Evolutionary conservation across 2,113 vertebrate genomes (phyloP).

Genomic region (Aptenodytes patagonicus): DNA sequence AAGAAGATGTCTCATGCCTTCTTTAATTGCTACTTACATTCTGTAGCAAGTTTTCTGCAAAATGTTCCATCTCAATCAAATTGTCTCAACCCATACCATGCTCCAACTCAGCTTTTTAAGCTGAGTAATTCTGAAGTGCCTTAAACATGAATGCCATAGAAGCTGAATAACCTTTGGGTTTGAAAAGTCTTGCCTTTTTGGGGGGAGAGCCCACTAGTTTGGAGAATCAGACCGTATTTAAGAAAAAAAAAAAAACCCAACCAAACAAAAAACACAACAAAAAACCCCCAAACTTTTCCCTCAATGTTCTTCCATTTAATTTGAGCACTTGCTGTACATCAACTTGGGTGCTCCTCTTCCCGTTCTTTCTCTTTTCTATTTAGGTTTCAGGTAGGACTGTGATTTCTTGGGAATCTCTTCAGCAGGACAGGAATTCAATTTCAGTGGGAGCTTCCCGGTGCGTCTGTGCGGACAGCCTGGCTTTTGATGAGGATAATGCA

Average conservation of each 20-base stretch:
- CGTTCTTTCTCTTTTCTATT: not conserved
- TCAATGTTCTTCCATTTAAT: not conserved
- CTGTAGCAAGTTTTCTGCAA: not conserved
- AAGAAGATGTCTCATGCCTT: not conserved
- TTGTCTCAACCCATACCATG: not conserved
- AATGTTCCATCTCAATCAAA: constrained; percentile 41
- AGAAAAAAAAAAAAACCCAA: not conserved
- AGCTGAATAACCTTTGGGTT: constrained; percentile 6
- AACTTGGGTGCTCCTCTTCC: not conserved
- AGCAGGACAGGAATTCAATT: not conserved
- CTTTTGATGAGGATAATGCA: not conserved
- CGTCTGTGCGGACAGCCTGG: too few relatives aligned
- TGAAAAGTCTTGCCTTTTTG: not conserved
- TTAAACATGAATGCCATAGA: not conserved
- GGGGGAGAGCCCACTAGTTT: not conserved
- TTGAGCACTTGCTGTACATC: not conserved
- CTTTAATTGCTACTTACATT: constrained; percentile 48
- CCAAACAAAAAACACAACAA: not conserved
- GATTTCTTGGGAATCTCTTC: not conserved
- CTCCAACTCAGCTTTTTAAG: not conserved
- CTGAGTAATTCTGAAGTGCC: constrained; percentile 7
- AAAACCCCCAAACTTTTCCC: not conserved
- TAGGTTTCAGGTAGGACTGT: not conserved
- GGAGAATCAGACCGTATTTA: not conserved
- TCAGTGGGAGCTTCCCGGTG: not conserved